Percentiles rank a stretch among this genome's conserved stretches.
phyloP scores from a whole-genome alignment of 1,140 invertebrate species.

The Campoletis sonorensis region DNA sequence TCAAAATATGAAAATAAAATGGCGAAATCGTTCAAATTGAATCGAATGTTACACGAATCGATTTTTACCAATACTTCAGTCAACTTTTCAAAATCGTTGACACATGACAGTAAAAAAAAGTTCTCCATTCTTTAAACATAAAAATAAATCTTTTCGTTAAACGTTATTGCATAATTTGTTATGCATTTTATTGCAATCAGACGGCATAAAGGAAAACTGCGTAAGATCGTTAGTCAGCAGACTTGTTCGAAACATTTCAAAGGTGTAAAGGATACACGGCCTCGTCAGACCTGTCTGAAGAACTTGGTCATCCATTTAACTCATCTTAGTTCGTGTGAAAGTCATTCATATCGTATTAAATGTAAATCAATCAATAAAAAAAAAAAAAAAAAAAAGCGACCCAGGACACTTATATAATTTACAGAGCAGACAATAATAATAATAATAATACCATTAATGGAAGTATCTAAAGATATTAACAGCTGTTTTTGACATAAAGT shows the following conservation, averaged over 20 bases:
- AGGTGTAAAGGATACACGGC: background rate
- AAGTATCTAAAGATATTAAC: too few species aligned
- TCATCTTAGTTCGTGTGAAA: background rate
- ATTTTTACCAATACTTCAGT: background rate
- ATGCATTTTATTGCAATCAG: background rate
- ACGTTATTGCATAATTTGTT: background rate
- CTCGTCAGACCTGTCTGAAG: constrained; percentile 3
- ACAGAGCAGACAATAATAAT: too few species aligned
- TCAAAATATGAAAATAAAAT: too few species aligned
- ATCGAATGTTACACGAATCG: too few species aligned
- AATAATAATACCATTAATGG: too few species aligned
- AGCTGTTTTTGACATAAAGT: too few species aligned
- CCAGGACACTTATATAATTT: too few species aligned
- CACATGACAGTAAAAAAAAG: background rate
- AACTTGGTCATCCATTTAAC: constrained; percentile 11
- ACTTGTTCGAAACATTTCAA: background rate
- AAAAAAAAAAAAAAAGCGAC: too few species aligned
- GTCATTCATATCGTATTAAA: background rate
- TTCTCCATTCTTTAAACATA: background rate
- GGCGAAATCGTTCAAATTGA: too few species aligned
- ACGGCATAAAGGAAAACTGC: background rate
- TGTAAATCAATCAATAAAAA: too few species aligned
- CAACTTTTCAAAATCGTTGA: background rate
- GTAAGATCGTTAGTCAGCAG: constrained; percentile 18
- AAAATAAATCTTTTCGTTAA: background rate